Base-by-base conservation (phyloP, 2,113 vertebrate genomes). In the Coryphaenoides rupestris region DNA sequence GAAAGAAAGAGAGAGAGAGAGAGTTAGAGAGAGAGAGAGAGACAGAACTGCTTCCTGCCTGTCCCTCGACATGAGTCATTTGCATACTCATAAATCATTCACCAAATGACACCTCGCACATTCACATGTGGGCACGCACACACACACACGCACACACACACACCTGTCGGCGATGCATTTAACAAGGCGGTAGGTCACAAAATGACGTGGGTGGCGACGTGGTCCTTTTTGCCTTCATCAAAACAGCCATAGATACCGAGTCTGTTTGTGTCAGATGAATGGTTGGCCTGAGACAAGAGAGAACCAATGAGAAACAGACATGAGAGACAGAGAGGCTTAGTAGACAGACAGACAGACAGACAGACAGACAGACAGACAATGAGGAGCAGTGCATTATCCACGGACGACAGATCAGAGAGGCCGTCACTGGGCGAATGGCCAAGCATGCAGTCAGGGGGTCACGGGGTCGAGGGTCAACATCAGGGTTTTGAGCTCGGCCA, bases 41-140 rank as follows among this genome's bases (percentile, higher is more conserved):
- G 61, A 54, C n/a, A n/a, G n/a, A n/a, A n/a, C 28, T 53, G 57
- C 23, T 21, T 60, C 24, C n/a, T n/a, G 65, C 65, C 71, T 79
- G 80, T 84, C 82, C 80, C 81, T 81, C 76, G 79, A 52, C 78
- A 66, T 71, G 60, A 69, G 66, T 83, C 22, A 83, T 86, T 81
- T 81, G 53, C 78, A 86, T 84, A 55, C 78, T 84, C 80, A 84
- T 86, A 80, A 83, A 80, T 86, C 78, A 80, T 84, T 84, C 74
- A 84, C 70, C 9, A 40, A 40, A 40, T 40, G 9, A 40, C 33
- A 40, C 9, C 33, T 40, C 24, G 5, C 57, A 59, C 24, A 54
- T 53, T 24, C 46, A 23, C 19, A 61, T 45, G 24, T 21, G 50
- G 21, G n/a, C 60, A 61, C 60, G 24, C 55, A 16, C 21, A 17